Evolutionary conservation across 2,113 vertebrate genomes (phyloP).

Genomic region (Heteronetta atricapilla): DNA sequence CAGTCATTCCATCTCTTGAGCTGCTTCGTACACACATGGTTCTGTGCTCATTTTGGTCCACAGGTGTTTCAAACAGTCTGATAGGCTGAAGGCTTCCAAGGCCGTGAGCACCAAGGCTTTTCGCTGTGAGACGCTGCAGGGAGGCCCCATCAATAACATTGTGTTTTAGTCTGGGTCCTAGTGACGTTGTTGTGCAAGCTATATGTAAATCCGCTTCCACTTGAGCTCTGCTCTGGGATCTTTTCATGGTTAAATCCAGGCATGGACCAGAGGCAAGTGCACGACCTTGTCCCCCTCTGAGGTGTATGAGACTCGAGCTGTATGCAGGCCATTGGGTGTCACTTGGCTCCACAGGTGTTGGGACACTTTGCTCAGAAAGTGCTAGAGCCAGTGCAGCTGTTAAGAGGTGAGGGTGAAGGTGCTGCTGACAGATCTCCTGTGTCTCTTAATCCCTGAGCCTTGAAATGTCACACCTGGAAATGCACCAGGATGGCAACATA

Average conservation of each 20-base stretch:
- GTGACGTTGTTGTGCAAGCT: not conserved
- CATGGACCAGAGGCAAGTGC: not conserved
- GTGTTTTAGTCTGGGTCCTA: not conserved
- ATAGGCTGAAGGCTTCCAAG: not conserved
- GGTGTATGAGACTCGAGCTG: not conserved
- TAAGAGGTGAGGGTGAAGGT: not conserved
- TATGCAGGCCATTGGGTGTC: accelerated
- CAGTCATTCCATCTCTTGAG: not conserved
- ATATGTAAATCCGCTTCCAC: not conserved
- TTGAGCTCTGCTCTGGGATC: not conserved
- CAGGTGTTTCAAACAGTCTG: not conserved
- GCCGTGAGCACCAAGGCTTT: not conserved
- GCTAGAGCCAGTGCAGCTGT: not conserved
- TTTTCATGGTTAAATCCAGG: not conserved
- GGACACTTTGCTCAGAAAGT: not conserved
- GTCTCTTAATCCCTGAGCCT: not conserved
- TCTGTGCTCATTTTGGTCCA: not conserved
- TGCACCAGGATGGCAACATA: not conserved
- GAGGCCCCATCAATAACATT: not conserved
- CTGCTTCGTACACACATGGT: not conserved
- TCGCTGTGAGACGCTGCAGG: not conserved
- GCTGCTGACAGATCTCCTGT: not conserved
- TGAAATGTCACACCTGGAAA: accelerated
- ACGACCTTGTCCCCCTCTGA: not conserved
- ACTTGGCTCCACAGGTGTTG: not conserved